A percentile compares a stretch with the other conserved stretches of the same genome.
These are phyloP conservation scores for Drosophila orosa DNA, from an alignment of 1,140 invertebrate species.

Conservation along the genomic window DNA sequence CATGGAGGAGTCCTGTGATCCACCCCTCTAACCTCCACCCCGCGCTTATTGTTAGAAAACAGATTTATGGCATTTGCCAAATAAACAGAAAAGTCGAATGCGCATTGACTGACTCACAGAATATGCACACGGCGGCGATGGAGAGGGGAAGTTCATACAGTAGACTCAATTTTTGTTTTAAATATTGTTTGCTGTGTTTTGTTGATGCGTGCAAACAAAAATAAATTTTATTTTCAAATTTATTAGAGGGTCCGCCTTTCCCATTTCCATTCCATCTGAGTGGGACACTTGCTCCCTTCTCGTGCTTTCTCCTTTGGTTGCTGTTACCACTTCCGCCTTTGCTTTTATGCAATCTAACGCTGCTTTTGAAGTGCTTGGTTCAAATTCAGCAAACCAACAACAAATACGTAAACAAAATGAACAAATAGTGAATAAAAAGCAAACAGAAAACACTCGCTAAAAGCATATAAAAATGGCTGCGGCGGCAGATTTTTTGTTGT, in stretches of 20 bases:
- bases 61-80: conserved; percentile 54
- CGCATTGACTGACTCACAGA: conserved; percentile 38
- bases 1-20: conserved; percentile 30
- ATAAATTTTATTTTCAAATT: conserved; percentile 63
- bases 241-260: conserved; percentile 54
- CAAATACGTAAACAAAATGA: conserved; percentile 35
- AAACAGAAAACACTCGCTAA: conserved; percentile 42
- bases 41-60: conserved; percentile 41
- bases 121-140: conserved; percentile 11
- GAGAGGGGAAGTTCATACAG: conserved; percentile 7
- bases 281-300: not conserved
- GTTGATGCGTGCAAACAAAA: conserved; percentile 56
- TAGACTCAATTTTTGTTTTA: conserved; percentile 52
- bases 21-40: conserved; percentile 6
- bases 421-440: conserved; percentile 42
- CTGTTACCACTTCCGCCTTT: conserved; percentile 58
- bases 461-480: conserved; percentile 65
- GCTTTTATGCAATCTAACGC: conserved; percentile 60
- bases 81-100: conserved; percentile 44
- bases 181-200: conserved; percentile 60
- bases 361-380: conserved; percentile 61
- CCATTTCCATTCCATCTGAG: conserved; percentile 17
- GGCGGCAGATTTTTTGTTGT: conserved; percentile 17
- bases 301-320: conserved; percentile 8
- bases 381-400: conserved; percentile 28